These are phyloP conservation scores for Emydoidea blandingii DNA, from an alignment of 2,797 vertebrate genomes.

Conservation along the genomic window DNA sequence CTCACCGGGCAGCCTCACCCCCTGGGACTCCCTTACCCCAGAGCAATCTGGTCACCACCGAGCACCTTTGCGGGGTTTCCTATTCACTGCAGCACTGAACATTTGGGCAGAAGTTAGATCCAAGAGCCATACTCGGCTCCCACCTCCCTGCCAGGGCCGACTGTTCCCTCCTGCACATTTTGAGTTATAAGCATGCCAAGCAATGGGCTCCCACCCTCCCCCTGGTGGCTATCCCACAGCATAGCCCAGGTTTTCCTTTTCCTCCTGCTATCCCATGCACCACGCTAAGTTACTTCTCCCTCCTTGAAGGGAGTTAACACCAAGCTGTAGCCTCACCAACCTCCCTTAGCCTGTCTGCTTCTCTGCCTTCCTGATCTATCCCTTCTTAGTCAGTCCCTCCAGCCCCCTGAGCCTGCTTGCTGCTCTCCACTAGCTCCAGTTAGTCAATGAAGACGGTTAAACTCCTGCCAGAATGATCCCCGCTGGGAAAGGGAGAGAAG, in stretches of 20 bases:
- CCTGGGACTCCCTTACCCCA: background rate
- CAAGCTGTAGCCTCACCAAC: rapidly evolving
- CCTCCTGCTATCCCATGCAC: rapidly evolving
- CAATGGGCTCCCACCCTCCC: rapidly evolving
- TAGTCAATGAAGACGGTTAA: background rate
- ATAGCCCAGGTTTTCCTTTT: background rate
- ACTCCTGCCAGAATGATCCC: rapidly evolving
- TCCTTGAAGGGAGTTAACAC: background rate
- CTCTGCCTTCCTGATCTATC: background rate
- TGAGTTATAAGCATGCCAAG: rapidly evolving
- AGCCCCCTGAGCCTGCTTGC: background rate
- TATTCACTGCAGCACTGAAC: background rate
- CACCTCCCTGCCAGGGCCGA: background rate
- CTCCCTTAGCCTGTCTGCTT: background rate
- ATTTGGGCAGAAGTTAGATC: background rate
- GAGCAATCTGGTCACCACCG: background rate
- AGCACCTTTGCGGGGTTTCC: background rate
- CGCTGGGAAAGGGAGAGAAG: background rate
- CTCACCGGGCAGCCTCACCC: background rate
- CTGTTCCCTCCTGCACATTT: rapidly evolving
- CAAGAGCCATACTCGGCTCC: background rate
- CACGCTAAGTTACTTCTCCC: background rate
- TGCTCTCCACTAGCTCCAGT: rapidly evolving
- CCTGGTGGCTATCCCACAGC: background rate
- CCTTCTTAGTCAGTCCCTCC: background rate